Percentiles rank a stretch among this genome's conserved stretches.
Conservation (phyloP, 2,888 invertebrate genomes). For the Sinodicranocentrus sp. region DNA sequence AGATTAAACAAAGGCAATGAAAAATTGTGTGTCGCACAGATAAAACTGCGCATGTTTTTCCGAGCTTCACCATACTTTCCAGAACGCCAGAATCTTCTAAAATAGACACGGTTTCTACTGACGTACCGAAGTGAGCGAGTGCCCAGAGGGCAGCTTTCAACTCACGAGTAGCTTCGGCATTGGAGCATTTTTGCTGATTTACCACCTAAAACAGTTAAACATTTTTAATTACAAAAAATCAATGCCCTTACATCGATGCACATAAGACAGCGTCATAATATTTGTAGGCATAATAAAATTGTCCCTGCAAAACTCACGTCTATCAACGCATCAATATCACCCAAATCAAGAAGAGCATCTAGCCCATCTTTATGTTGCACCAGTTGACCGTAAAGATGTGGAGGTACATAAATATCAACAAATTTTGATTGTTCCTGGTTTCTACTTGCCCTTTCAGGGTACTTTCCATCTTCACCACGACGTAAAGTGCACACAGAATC, state of each 20-base stretch:
- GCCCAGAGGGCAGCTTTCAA: slow-evolving; percentile 95
- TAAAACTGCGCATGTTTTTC: slow-evolving; percentile 89
- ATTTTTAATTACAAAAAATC: too few species aligned
- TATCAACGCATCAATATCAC: slow-evolving; percentile 70
- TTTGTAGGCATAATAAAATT: too few species aligned
- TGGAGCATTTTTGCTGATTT: slow-evolving; percentile 81
- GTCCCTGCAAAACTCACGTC: slow-evolving; percentile 65
- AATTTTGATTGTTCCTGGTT: slow-evolving; percentile 77
- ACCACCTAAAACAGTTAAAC: slow-evolving; percentile 77
- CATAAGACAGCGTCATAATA: too few species aligned
- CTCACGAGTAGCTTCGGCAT: slow-evolving; percentile 86
- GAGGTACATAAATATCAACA: slow-evolving; percentile 81
- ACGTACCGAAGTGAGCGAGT: slow-evolving; percentile 88
- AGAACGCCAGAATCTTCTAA: slow-evolving; percentile 83
- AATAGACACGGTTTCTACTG: slow-evolving; percentile 86
- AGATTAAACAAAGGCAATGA: slow-evolving; percentile 91
- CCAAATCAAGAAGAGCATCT: slow-evolving; percentile 80
- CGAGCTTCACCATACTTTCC: slow-evolving; percentile 82
- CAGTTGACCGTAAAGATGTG: slow-evolving; percentile 92
- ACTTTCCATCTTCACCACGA: slow-evolving; percentile 87
- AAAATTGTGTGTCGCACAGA: slow-evolving; percentile 94
- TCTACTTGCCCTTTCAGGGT: slow-evolving; percentile 84
- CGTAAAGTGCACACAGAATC: slow-evolving; percentile 92
- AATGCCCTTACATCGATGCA: too few species aligned
- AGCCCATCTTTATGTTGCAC: slow-evolving; percentile 84